Evolutionary conservation across 2,113 vertebrate species (phyloP).

Genomic region (Gymnogyps californianus): DNA sequence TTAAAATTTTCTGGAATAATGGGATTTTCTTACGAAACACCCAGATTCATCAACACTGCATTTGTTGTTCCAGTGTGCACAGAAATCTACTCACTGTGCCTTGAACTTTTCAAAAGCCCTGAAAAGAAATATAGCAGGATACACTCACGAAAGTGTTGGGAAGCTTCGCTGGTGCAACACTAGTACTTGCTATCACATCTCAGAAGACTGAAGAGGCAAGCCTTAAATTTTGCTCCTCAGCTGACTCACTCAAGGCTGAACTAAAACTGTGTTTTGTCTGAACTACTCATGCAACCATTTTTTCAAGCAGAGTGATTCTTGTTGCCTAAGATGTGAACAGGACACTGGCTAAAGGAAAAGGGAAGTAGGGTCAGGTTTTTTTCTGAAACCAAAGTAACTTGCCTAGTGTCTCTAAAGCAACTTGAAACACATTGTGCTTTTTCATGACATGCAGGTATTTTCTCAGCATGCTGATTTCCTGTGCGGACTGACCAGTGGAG

Average conservation of each 20-base stretch:
- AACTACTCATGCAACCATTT: background rate
- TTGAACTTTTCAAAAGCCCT: background rate
- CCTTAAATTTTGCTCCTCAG: background rate
- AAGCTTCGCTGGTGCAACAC: background rate
- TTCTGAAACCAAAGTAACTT: background rate
- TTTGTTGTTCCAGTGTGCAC: background rate
- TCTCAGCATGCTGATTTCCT: conserved; percentile 18
- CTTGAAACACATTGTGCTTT: conserved; percentile 1
- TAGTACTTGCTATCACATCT: background rate
- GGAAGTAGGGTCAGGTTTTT: background rate
- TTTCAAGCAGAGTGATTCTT: background rate
- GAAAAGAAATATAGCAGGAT: background rate
- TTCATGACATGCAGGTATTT: background rate
- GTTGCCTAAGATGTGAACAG: background rate
- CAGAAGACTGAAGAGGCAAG: background rate
- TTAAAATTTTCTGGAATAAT: background rate
- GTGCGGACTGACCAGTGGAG: background rate
- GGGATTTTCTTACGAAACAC: background rate
- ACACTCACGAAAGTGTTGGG: background rate
- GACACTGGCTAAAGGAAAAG: background rate
- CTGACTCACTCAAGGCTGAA: background rate
- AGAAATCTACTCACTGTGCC: background rate
- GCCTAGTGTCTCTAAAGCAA: background rate
- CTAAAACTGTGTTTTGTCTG: background rate
- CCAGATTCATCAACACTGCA: background rate